Evolutionary conservation across 1,140 invertebrate species (phyloP).

Genomic region (Sipha flava): DNA sequence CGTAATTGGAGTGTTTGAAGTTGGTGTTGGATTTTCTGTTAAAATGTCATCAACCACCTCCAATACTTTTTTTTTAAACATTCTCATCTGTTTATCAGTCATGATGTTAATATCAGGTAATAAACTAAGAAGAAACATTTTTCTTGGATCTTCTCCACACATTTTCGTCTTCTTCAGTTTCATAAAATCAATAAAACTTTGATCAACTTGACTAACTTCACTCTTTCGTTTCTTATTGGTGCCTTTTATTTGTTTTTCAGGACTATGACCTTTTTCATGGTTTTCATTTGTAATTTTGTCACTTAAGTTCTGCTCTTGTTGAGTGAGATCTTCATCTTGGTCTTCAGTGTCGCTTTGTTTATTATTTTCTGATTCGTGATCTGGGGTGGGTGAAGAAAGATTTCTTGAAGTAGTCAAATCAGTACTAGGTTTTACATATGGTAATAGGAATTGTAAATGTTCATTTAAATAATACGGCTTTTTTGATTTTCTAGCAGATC

Average conservation of each 20-base stretch:
- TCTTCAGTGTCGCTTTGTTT: not conserved
- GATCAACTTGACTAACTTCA: not conserved
- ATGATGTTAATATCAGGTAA: not conserved
- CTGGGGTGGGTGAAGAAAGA: not conserved
- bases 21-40: not conserved
- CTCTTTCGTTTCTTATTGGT: not conserved
- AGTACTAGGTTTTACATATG: slow-evolving; percentile 2
- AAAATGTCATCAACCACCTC: slow-evolving; percentile 7
- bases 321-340: not conserved
- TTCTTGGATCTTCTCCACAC: not conserved
- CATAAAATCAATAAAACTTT: not conserved
- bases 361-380: not conserved
- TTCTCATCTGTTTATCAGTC: not conserved
- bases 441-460: not conserved
- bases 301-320: not conserved
- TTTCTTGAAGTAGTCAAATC: not conserved
- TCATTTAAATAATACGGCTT: slow-evolving; percentile 16
- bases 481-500: not conserved
- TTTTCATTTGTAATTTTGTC: not conserved
- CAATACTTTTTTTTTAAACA: slow-evolving; percentile 1
- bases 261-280: not conserved
- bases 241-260: not conserved
- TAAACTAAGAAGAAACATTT: slow-evolving; percentile 6
- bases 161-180: not conserved
- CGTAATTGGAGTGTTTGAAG: not conserved